Evolutionary conservation across 2,888 invertebrate species (phyloP), one percentile per base, ranked within the genome.

Genomic region (Carterocephalus palaemon): DNA sequence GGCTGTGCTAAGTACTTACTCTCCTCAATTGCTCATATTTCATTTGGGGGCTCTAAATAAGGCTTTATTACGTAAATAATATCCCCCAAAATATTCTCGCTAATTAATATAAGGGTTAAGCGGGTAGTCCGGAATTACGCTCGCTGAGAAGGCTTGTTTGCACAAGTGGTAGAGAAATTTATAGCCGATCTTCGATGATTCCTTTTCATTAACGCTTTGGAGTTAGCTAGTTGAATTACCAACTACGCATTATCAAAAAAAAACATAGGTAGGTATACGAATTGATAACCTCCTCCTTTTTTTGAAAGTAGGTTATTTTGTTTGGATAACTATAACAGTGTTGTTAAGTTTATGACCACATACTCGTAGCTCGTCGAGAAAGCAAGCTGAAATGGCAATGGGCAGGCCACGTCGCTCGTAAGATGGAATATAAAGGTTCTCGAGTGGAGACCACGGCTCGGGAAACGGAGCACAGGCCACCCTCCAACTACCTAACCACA

Each of bases 31-130:
- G 78, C 71, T 76, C 75, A 77, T 86, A 85, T 80, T 85, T 85
- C 78, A 84, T 78, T 77, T 69, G 60, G 68, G 72, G 76, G 70
- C 64, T 62, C 69, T 82, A 84, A 84, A 84, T 83, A 77, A 83
- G 80, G 77, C 81, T 83, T 84, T 84, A 84, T 83, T 79, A 77
- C 74, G 76, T 78, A 77, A 83, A 83, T 83, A 82, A 81, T 82
- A 82, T 69, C 78, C 81, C 79, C 71, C 75, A 77, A 77, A 83
- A 83, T 85, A 79, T 82, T 78, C 70, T 54, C 67, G 67, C 83
- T 84, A 84, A 84, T 85, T 84, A 86, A 83, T 83, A 80, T 78
- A 78, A 80, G 78, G 81, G 79, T 61, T 68, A 66, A 56, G 68
- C 66, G 66, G 65, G 67, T 66, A 67, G 67, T 67, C 51, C 49